Percentiles rank a stretch among this genome's conserved stretches.
phyloP scores from a whole-genome alignment of 2,888 invertebrate genomes.

The Heliconius erato region DNA sequence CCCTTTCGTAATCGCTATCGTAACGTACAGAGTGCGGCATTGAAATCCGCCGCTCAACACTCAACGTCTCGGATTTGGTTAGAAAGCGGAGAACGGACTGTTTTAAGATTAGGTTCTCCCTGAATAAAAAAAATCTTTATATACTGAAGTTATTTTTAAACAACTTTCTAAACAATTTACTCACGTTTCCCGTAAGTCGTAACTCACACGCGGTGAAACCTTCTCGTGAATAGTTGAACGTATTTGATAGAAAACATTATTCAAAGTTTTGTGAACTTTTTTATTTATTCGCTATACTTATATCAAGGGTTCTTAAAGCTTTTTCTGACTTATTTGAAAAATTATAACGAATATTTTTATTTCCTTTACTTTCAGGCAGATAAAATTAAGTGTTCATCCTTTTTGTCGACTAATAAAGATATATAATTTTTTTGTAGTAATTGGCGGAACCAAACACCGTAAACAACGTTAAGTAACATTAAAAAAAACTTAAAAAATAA shows the following conservation, averaged over 20 bases:
- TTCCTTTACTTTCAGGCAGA: too few relatives aligned
- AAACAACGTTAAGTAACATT: too few relatives aligned
- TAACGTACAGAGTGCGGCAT: neutral
- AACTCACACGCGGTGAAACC: conserved; percentile 14
- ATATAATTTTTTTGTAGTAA: too few relatives aligned
- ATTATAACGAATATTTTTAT: too few relatives aligned
- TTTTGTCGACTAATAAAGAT: too few relatives aligned
- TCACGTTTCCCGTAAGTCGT: conserved; percentile 4
- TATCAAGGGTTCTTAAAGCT: neutral
- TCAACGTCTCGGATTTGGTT: too few relatives aligned
- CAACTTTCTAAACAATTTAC: neutral
- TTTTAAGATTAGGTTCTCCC: neutral
- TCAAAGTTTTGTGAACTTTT: conserved; percentile 18
- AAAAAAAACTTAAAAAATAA: too few relatives aligned
- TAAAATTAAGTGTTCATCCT: too few relatives aligned
- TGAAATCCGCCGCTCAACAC: neutral
- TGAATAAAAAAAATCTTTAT: neutral
- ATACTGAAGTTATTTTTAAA: neutral
- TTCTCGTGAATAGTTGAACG: conserved; percentile 22
- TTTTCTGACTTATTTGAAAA: neutral
- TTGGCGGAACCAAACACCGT: too few relatives aligned
- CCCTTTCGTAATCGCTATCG: neutral
- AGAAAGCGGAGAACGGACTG: neutral
- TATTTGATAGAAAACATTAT: conserved; percentile 6
- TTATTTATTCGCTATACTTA: neutral